These are phyloP conservation scores for Anoplius nigerrimus DNA, from an alignment of 2,888 invertebrate genomes.

Conservation along the genomic window DNA sequence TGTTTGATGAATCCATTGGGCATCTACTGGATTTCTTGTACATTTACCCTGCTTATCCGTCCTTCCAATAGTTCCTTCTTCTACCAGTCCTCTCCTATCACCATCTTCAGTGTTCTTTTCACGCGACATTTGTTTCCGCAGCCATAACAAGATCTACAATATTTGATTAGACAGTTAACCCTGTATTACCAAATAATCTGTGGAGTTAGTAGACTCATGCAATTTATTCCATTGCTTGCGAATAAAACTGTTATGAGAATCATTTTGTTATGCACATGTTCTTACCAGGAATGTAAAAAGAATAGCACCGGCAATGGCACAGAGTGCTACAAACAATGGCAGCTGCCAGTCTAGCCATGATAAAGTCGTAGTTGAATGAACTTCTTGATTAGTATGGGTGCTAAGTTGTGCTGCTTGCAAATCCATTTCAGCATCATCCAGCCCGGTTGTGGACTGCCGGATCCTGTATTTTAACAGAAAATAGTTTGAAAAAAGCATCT, in stretches of 20 bases:
- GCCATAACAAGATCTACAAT: conserved; percentile 72
- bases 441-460: conserved; percentile 73
- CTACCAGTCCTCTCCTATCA: conserved; percentile 72
- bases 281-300: conserved; percentile 72
- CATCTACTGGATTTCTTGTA: conserved; percentile 63
- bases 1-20: conserved; percentile 69
- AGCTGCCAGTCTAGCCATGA: conserved; percentile 73
- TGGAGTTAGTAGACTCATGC: too few species aligned
- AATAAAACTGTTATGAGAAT: neutral
- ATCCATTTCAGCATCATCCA: conserved; percentile 75
- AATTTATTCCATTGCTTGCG: neutral
- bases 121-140: conserved; percentile 75
- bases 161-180: neutral
- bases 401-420: conserved; percentile 68
- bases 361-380: conserved; percentile 65
- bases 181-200: neutral
- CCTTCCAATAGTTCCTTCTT: conserved; percentile 65
- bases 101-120: conserved; percentile 73
- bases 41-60: conserved; percentile 62
- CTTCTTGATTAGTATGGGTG: conserved; percentile 68
- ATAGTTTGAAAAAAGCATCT: conserved; percentile 1
- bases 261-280: neutral
- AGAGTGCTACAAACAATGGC: conserved; percentile 69
- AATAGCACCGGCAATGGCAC: conserved; percentile 71
- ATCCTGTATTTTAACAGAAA: conserved; percentile 55